Evolutionary conservation across 2,113 vertebrate genomes (phyloP).

Genomic region (Caloenas nicobarica): DNA sequence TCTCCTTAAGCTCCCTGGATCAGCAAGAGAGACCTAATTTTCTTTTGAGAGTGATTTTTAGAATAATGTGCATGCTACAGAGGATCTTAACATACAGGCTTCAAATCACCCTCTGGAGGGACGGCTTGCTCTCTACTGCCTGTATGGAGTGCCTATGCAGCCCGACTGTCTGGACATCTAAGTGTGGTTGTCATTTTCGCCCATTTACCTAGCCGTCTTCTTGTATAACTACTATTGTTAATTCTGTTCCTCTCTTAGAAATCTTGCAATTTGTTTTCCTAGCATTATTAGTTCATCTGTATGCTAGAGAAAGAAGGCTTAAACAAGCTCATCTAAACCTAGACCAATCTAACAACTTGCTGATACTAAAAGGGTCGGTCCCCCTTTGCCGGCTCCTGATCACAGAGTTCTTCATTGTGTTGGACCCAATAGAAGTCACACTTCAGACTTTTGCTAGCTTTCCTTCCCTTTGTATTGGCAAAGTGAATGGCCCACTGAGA

Average conservation of each 20-base stretch:
- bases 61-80: background rate
- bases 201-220: background rate
- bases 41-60: background rate
- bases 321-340: background rate
- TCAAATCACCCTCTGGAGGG: background rate
- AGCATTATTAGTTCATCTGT: background rate
- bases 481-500: background rate
- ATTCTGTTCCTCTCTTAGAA: background rate
- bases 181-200: background rate
- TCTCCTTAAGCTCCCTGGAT: background rate
- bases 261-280: background rate
- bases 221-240: background rate
- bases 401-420: background rate
- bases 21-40: background rate
- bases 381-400: background rate
- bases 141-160: background rate
- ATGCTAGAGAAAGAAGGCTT: background rate
- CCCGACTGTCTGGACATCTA: background rate
- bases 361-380: background rate
- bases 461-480: background rate
- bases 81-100: background rate
- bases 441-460: background rate
- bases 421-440: background rate
- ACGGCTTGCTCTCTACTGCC: rapidly evolving
- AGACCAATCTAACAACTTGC: background rate